Conservation (phyloP, 1,140 invertebrate species). For the Drusus annulatus region DNA sequence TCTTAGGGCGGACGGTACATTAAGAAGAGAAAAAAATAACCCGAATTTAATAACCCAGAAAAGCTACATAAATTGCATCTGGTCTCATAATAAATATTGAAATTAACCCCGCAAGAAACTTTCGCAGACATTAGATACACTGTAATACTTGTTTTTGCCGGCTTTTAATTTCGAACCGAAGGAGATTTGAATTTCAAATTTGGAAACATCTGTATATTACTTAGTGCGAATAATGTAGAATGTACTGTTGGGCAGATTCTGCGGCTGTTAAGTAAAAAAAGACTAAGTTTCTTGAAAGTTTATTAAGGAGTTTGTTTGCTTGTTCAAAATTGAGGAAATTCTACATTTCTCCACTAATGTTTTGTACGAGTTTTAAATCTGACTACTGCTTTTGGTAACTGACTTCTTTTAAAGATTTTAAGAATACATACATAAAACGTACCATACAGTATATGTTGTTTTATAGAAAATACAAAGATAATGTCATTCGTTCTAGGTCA, state of each 20-base stretch:
- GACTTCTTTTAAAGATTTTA: too few species aligned
- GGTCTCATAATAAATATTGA: conserved; percentile 19
- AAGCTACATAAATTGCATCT: conserved; percentile 25
- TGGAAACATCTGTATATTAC: conserved; percentile 14
- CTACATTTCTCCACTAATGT: too few species aligned
- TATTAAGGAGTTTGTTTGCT: not conserved
- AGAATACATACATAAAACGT: too few species aligned
- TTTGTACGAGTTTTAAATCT: too few species aligned
- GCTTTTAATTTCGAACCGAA: conserved; percentile 10
- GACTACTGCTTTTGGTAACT: too few species aligned
- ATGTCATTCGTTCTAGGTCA: too few species aligned
- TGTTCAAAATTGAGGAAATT: too few species aligned
- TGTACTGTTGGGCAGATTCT: not conserved
- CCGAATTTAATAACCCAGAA: conserved; percentile 27
- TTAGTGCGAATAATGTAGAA: conserved; percentile 27
- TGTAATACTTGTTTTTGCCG: not conserved
- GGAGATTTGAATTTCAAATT: conserved; percentile 12
- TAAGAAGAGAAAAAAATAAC: conserved; percentile 11
- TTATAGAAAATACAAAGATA: too few species aligned
- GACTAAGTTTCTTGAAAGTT: not conserved
- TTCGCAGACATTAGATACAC: conserved; percentile 27
- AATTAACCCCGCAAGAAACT: conserved; percentile 22
- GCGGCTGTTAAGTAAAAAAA: not conserved
- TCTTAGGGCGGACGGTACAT: not conserved
- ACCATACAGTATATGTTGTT: too few species aligned